phyloP scores from a whole-genome alignment of 2,113 vertebrate species.

The Plotosus lineatus region DNA sequence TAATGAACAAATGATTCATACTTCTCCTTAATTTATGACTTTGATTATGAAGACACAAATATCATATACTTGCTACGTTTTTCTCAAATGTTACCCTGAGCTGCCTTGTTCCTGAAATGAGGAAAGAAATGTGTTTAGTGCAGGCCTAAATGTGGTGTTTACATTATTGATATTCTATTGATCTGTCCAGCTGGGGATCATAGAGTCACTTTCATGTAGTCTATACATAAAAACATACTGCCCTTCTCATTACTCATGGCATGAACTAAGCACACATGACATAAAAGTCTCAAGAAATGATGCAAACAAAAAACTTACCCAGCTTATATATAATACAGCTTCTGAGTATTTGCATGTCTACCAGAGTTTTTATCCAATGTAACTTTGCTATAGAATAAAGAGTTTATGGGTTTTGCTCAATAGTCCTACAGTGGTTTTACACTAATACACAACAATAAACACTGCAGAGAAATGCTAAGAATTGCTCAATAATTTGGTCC shows the following conservation, averaged over 20 bases:
- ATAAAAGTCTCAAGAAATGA: neutral
- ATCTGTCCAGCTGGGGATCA: neutral
- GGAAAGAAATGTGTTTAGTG: neutral
- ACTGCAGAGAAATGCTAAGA: neutral
- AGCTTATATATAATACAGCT: neutral
- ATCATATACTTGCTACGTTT: neutral
- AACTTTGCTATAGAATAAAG: neutral
- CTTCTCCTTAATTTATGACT: slow-evolving; percentile 5
- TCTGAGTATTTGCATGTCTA: neutral
- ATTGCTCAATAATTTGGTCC: neutral
- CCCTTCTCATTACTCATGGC: neutral
- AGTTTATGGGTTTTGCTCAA: neutral
- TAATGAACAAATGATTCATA: neutral
- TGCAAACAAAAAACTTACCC: neutral
- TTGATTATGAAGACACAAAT: neutral
- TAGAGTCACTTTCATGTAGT: slow-evolving; percentile 12
- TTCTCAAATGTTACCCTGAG: slow-evolving; percentile 17
- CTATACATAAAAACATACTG: neutral
- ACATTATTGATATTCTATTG: neutral
- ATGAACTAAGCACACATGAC: neutral
- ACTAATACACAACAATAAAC: neutral
- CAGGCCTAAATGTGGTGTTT: neutral
- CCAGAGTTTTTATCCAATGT: neutral
- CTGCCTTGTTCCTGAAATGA: neutral
- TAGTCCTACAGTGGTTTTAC: neutral